Conservation (phyloP, 2,797 vertebrate genomes). For the Anableps anableps region DNA sequence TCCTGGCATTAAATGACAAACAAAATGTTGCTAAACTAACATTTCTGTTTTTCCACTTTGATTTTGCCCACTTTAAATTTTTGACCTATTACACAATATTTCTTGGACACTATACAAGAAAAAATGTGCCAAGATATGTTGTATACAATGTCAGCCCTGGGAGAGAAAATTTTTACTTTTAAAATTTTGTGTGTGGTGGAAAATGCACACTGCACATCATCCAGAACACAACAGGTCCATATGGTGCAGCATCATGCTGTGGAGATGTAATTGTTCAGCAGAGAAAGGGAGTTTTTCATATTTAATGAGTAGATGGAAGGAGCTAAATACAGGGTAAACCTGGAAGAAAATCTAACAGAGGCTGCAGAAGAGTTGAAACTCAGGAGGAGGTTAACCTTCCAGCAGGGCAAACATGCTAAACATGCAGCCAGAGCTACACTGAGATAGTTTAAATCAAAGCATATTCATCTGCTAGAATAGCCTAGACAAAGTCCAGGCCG, state of each 20-base stretch:
- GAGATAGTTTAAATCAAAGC: background rate
- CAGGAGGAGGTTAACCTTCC: background rate
- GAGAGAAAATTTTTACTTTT: background rate
- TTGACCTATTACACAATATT: background rate
- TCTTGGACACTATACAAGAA: background rate
- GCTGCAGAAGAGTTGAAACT: background rate
- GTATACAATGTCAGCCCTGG: background rate
- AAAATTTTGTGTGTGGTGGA: background rate
- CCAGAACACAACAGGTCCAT: background rate
- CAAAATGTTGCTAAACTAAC: background rate
- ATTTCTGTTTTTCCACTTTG: background rate
- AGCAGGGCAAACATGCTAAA: background rate
- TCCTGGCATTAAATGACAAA: background rate
- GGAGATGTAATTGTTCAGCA: background rate
- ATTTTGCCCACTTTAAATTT: background rate
- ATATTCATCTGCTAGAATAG: background rate
- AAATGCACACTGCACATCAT: background rate
- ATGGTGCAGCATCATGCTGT: background rate
- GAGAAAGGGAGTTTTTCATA: background rate
- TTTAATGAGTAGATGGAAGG: background rate
- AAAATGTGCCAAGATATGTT: background rate
- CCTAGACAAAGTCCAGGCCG: background rate
- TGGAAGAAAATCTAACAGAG: background rate
- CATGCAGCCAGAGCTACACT: background rate
- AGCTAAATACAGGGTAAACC: background rate